Percentiles rank a stretch among this genome's conserved stretches.
These are phyloP conservation scores for Meleagris gallopavo DNA, from an alignment of 2,113 vertebrate species.

Conservation along the genomic window DNA sequence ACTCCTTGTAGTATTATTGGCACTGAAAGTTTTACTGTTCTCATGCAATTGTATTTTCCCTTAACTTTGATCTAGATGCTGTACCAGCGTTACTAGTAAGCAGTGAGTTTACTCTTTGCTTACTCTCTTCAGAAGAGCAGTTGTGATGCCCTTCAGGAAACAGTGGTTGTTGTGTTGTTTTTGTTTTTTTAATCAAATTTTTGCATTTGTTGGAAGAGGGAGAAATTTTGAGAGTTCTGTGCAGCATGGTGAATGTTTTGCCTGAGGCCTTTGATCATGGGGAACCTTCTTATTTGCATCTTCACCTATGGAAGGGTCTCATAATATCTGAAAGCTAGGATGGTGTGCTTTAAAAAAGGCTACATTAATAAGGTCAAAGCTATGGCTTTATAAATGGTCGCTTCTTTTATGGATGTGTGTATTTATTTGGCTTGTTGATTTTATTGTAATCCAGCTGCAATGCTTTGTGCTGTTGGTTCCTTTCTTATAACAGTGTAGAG, in stretches of 20 bases:
- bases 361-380: neutral
- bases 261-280: neutral
- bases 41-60: neutral
- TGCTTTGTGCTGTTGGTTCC: neutral
- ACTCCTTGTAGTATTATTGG: neutral
- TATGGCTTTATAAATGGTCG: neutral
- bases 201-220: neutral
- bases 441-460: neutral
- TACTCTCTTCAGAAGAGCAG: neutral
- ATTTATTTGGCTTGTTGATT: neutral
- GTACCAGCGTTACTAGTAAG: neutral
- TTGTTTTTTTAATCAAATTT: neutral
- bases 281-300: neutral
- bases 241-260: neutral
- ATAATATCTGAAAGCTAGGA: neutral
- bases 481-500: neutral
- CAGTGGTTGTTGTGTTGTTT: neutral
- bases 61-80: neutral
- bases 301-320: neutral
- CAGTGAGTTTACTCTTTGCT: neutral
- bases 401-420: neutral
- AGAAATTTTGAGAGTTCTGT: neutral
- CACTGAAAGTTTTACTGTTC: neutral
- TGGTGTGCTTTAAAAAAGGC: neutral
- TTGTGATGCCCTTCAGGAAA: neutral